These are phyloP conservation scores for Mormyrus iriodes DNA, from an alignment of 2,113 vertebrate genomes.

Conservation along the genomic window DNA sequence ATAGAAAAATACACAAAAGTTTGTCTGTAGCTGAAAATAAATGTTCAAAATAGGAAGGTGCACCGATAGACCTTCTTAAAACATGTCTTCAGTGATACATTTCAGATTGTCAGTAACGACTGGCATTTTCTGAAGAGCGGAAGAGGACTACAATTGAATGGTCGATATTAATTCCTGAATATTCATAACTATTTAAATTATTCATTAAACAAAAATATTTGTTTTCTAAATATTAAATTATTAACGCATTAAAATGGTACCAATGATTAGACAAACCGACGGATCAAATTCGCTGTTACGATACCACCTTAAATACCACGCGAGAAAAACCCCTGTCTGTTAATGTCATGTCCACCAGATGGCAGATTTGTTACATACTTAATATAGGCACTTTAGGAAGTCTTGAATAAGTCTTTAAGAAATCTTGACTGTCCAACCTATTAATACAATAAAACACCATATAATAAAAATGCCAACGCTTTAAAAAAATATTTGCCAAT, in stretches of 20 bases:
- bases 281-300: neutral
- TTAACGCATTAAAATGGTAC: neutral
- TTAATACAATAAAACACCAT: neutral
- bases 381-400: neutral
- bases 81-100: neutral
- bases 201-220: neutral
- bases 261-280: neutral
- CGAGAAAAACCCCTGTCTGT: neutral
- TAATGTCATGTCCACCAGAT: constrained; percentile 36
- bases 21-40: neutral
- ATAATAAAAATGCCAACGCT: neutral
- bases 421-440: neutral
- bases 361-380: constrained; percentile 20
- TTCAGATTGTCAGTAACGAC: neutral
- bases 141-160: neutral
- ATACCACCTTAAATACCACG: constrained; percentile 55
- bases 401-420: neutral
- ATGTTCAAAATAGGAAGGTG: neutral
- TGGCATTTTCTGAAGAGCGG: neutral
- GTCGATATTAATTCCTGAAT: neutral
- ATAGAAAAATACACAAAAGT: neutral
- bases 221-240: neutral
- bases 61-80: neutral
- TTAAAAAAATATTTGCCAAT: neutral
- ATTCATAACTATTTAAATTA: neutral